Percentiles rank a stretch among this genome's conserved stretches.
phyloP scores from a whole-genome alignment of 2,797 vertebrate species.

The Falco berigora region DNA sequence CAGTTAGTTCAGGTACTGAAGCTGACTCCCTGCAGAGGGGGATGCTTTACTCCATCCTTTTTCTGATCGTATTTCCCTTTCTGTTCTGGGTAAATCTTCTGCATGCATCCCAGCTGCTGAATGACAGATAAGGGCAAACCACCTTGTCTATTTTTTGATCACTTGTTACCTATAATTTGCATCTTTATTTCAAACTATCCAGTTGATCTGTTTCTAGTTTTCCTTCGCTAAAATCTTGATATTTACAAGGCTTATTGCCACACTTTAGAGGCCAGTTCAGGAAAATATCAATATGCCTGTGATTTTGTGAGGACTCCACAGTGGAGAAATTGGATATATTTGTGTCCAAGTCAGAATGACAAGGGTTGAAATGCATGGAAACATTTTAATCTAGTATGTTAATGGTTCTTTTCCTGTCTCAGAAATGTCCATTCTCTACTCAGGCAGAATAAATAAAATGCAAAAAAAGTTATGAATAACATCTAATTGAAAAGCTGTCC shows the following conservation, averaged over 20 bases:
- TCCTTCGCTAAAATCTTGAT: neutral
- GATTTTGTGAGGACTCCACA: neutral
- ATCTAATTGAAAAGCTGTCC: slow-evolving; percentile 5
- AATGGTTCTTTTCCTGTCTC: neutral
- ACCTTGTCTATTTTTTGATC: neutral
- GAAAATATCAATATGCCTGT: neutral
- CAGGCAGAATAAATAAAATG: neutral
- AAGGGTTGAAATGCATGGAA: slow-evolving; percentile 14
- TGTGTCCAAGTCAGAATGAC: slow-evolving; percentile 2
- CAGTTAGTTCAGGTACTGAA: neutral
- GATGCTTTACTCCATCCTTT: neutral
- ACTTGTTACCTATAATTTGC: neutral
- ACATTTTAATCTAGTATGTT: slow-evolving; percentile 4
- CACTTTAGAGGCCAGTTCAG: neutral
- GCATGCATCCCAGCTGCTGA: neutral
- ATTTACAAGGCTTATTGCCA: neutral
- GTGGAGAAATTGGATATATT: slow-evolving; percentile 1
- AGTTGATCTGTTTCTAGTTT: neutral
- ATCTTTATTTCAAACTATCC: neutral
- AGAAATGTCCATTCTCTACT: neutral
- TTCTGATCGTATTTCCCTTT: neutral
- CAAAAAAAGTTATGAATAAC: neutral
- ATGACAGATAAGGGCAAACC: neutral
- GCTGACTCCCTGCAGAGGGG: neutral
- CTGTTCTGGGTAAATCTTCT: neutral